Base-by-base conservation (phyloP, 2,113 vertebrate genomes). In the Carollia perspicillata region DNA sequence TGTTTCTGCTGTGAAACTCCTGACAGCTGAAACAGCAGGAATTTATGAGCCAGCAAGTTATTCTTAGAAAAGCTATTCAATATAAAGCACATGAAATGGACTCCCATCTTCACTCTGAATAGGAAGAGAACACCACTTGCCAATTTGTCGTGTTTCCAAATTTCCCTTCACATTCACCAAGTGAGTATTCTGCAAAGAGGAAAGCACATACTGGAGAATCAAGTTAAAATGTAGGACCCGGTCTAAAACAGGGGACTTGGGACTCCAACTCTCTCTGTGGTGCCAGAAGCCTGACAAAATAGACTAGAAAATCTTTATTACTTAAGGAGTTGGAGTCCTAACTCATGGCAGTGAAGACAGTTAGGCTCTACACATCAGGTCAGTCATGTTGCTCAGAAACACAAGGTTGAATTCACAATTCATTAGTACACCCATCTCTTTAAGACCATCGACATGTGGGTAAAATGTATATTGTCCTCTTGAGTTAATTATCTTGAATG, bases 41-140 rank as follows among this genome's bases (percentile, higher is more conserved):
- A 96, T 95, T 97, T 74, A 85, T 94, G 89, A 79, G 87, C 40
- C 51, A 95, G 47, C 40, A 96, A 85, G 84, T 88, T 98, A 94
- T 94, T 81, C 69, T 80, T 96, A 86, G 93, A 18, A 84, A 89
- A 97, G 11, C 3, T 7, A 5, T 30, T 92, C 22, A 26, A 23
- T 58, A 66, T 35, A 49, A 68, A 86, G 47, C 49, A 69, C 53
- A 86, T 60, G 65, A 96, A 95, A 86, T 77, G 49, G 37, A 18
- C 80, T 95, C 75, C 51, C 44, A 18, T 88, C 80, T 96, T 93
- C 6, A 33, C 53, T 90, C 84, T 85, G 60, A 86, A 65, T 53
- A 55, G 51, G 92, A 78, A 85, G 77, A 93, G 77, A 51, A 40
- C 22, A 3, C 10, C 22, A 66, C 35, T 75, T 94, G 66, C 68